A percentile compares a stretch with the other conserved stretches of the same genome.
Conservation (phyloP, 2,797 vertebrate species). For the Chloroceryle amazona region DNA sequence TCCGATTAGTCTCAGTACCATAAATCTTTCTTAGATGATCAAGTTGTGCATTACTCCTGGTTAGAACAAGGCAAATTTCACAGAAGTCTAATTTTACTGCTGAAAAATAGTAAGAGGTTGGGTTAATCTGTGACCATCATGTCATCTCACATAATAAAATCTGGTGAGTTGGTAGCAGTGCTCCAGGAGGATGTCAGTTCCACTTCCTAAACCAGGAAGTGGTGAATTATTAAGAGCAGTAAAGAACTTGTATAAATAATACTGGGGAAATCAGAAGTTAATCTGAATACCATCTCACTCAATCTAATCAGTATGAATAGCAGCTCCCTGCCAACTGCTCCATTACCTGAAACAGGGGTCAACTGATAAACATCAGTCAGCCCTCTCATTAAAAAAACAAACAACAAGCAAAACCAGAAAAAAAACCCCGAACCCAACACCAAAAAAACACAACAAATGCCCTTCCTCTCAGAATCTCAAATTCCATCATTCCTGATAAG, state of each 20-base stretch:
- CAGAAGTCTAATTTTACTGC: constrained; percentile 9
- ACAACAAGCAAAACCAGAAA: neutral
- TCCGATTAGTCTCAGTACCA: neutral
- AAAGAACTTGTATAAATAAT: constrained; percentile 46
- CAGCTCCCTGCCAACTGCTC: constrained; percentile 32
- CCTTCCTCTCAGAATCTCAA: constrained; percentile 47
- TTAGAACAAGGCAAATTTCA: constrained; percentile 32
- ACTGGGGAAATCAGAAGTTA: constrained; percentile 44
- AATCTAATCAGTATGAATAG: constrained; percentile 23
- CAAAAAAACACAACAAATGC: neutral
- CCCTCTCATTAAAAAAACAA: constrained; percentile 23
- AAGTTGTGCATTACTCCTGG: neutral
- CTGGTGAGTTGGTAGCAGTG: neutral
- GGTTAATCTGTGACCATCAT: constrained; percentile 5
- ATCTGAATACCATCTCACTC: constrained; percentile 17
- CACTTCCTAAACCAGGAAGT: constrained; percentile 31
- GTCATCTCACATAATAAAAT: neutral
- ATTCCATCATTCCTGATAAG: constrained; percentile 46
- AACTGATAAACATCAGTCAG: constrained; percentile 58
- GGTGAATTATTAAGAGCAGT: constrained; percentile 33
- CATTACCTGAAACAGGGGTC: constrained; percentile 61
- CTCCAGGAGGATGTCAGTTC: neutral
- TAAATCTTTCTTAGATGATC: constrained; percentile 2
- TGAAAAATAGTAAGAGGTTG: constrained; percentile 19
- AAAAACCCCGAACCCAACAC: neutral